Evolutionary conservation across 2,797 vertebrate species (phyloP).

Genomic region (Eremophila alpestris): DNA sequence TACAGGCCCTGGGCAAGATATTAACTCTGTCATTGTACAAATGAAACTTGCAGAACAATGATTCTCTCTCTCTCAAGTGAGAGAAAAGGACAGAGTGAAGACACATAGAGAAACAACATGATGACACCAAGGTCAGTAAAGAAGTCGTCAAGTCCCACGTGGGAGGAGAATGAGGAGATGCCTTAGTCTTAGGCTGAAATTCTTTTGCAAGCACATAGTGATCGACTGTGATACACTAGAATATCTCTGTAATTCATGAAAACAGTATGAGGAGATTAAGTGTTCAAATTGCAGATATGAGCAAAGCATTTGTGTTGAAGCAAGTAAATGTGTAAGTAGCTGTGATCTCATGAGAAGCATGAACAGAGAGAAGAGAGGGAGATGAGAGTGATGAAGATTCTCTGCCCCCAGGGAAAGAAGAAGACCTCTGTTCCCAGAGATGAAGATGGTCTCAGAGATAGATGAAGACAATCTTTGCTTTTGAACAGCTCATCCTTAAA

Average conservation of each 20-base stretch:
- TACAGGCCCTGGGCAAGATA: background rate
- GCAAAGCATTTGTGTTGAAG: background rate
- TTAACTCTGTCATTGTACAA: background rate
- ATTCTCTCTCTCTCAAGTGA: background rate
- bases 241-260: background rate
- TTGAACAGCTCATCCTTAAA: background rate
- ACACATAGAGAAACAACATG: background rate
- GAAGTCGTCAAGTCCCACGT: background rate
- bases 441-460: background rate
- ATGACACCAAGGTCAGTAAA: background rate
- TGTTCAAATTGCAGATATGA: background rate
- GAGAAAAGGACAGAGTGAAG: background rate
- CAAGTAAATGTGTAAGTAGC: background rate
- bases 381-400: too few relatives aligned
- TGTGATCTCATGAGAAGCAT: background rate
- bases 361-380: background rate
- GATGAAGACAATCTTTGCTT: background rate
- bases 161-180: background rate
- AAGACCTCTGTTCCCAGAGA: too few relatives aligned
- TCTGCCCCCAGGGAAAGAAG: too few relatives aligned
- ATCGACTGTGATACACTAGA: background rate
- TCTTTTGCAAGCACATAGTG: background rate
- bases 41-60: background rate
- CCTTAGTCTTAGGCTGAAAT: background rate
- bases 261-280: background rate